Evolutionary conservation across 2,888 invertebrate genomes (phyloP).

Genomic region (Torymus texanus): DNA sequence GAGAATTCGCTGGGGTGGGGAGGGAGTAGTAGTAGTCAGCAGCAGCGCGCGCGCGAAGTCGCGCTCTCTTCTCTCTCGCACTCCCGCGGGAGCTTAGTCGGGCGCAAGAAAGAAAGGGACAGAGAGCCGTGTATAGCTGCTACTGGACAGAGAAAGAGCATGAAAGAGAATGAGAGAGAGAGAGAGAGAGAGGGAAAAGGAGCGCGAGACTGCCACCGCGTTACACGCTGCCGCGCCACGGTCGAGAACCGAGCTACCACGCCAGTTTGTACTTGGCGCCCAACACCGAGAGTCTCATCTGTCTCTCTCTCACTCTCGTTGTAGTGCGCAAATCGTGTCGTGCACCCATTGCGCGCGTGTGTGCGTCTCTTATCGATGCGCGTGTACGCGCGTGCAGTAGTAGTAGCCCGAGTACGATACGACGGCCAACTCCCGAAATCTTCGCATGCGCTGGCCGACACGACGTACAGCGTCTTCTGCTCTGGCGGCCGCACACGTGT

Average conservation of each 20-base stretch:
- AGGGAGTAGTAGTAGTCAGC: neutral
- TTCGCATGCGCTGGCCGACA: no score
- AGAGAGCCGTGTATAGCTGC: constrained; percentile 53
- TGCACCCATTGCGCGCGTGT: neutral
- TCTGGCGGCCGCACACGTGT: constrained; percentile 13
- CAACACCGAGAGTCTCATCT: constrained; percentile 44
- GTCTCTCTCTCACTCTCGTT: constrained; percentile 34
- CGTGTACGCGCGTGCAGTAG: neutral
- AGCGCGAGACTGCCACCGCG: constrained; percentile 66
- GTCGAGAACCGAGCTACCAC: constrained; percentile 65
- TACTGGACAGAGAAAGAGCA: constrained; percentile 31
- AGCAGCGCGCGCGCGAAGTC: constrained; percentile 10
- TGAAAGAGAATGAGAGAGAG: constrained; percentile 53
- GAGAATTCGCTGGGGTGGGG: neutral
- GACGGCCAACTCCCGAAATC: no score
- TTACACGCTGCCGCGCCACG: constrained; percentile 70
- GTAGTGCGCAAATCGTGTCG: neutral
- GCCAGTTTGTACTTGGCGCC: constrained; percentile 70
- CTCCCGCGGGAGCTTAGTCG: constrained; percentile 15
- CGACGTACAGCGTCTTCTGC: neutral
- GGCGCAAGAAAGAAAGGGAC: constrained; percentile 56
- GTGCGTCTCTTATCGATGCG: neutral
- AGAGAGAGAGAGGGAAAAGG: constrained; percentile 62
- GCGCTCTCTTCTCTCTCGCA: constrained; percentile 9
- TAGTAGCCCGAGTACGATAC: no score